Percentiles rank a stretch among this genome's conserved stretches.
These are phyloP conservation scores for Axea sp. DNA, from an alignment of 2,888 invertebrate species.

Conservation along the genomic window DNA sequence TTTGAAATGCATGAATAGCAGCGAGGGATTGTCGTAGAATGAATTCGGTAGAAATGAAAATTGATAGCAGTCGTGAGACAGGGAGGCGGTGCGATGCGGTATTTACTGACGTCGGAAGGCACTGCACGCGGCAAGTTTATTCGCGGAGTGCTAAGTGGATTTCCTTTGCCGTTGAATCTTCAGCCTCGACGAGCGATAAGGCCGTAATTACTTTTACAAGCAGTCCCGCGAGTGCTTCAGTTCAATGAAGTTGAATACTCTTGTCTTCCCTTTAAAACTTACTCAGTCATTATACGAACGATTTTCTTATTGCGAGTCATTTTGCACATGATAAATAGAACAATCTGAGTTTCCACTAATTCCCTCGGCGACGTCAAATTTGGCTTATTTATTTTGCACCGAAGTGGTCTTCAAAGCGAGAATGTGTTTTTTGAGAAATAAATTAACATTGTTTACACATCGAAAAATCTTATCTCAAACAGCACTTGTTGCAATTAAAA, in stretches of 20 bases:
- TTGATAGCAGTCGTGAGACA: slow-evolving; percentile 54
- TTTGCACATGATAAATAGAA: slow-evolving; percentile 54
- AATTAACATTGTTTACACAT: too few species aligned
- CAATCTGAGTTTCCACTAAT: slow-evolving; percentile 37
- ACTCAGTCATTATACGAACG: slow-evolving; percentile 50
- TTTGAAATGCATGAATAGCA: slow-evolving; percentile 48
- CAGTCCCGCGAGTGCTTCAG: slow-evolving; percentile 63
- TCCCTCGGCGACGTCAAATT: slow-evolving; percentile 49
- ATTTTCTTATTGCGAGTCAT: slow-evolving; percentile 61
- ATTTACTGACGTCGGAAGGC: slow-evolving; percentile 55
- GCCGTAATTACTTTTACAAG: slow-evolving; percentile 72
- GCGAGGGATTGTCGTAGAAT: slow-evolving; percentile 45
- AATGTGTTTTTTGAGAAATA: too few species aligned
- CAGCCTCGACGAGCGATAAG: slow-evolving; percentile 66
- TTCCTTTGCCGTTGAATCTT: slow-evolving; percentile 59
- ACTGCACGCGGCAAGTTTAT: slow-evolving; percentile 64
- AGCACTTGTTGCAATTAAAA: too few species aligned
- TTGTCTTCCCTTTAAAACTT: slow-evolving; percentile 56
- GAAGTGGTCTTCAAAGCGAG: too few species aligned
- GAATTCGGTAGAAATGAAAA: slow-evolving; percentile 56
- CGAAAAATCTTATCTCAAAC: too few species aligned
- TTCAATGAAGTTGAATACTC: slow-evolving; percentile 53
- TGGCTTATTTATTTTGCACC: too few species aligned
- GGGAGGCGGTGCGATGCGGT: slow-evolving; percentile 28
- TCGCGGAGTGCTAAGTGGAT: slow-evolving; percentile 67